A percentile compares a stretch with the other conserved stretches of the same genome.
Conservation (phyloP, 2,888 invertebrate genomes). For the Copidosoma aretas region DNA sequence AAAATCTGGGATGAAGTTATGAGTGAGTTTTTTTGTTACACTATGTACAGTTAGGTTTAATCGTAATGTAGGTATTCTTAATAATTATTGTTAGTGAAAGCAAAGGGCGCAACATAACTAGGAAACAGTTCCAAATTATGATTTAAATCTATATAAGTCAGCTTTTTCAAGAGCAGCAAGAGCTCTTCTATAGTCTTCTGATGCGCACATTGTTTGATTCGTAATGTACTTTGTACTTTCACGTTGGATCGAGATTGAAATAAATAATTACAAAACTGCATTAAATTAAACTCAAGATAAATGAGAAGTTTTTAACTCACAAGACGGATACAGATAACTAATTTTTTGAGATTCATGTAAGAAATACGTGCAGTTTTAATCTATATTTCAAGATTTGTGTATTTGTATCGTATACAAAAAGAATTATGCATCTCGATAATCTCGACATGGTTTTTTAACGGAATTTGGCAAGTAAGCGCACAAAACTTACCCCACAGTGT, state of each 20-base stretch:
- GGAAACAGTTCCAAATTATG: conserved; percentile 8
- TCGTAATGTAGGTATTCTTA: conserved; percentile 2
- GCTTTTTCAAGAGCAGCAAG: conserved; percentile 11
- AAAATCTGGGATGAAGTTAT: conserved; percentile 23
- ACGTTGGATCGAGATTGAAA: conserved; percentile 6
- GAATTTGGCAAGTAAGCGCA: conserved; percentile 32
- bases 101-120: conserved; percentile 4
- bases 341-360: too few species aligned
- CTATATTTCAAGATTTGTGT: too few species aligned
- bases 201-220: conserved; percentile 25
- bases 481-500: conserved; percentile 11
- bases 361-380: too few species aligned
- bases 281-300: too few species aligned
- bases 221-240: conserved; percentile 35
- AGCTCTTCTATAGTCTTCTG: conserved; percentile 25
- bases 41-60: conserved; percentile 32
- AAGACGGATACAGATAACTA: too few species aligned
- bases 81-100: conserved; percentile 18
- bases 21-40: conserved; percentile 33
- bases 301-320: too few species aligned
- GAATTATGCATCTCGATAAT: too few species aligned
- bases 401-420: too few species aligned
- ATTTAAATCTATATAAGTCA: conserved; percentile 13
- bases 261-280: too few species aligned
- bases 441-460: neutral